Evolutionary conservation across 2,888 invertebrate species (phyloP).

Genomic region (Agonopterix arenella): DNA sequence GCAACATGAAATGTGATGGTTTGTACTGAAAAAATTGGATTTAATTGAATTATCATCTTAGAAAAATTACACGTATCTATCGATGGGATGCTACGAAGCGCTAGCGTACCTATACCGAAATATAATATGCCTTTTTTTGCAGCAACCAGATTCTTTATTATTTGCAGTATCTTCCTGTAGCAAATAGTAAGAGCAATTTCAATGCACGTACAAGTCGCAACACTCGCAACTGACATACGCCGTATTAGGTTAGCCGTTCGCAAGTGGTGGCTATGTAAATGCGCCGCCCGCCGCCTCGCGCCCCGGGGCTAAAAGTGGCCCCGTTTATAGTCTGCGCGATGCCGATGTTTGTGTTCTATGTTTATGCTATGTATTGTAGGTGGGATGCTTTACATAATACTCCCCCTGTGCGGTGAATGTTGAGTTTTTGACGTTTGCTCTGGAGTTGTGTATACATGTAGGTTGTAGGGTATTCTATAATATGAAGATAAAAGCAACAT

Average conservation of each 20-base stretch:
- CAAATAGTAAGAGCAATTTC: slow-evolving; percentile 26
- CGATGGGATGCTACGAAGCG: too few relatives aligned
- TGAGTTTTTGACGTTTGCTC: background rate
- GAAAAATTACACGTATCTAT: too few relatives aligned
- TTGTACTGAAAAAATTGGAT: too few relatives aligned
- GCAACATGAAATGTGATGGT: too few relatives aligned
- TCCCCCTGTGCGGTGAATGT: slow-evolving; percentile 2
- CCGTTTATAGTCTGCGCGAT: background rate
- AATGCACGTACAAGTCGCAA: slow-evolving; percentile 29
- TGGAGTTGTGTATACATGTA: background rate
- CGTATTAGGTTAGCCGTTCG: slow-evolving; percentile 45
- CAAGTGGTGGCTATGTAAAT: slow-evolving; percentile 53
- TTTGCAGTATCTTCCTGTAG: too few relatives aligned
- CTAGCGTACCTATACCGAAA: too few relatives aligned
- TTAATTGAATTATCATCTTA: too few relatives aligned
- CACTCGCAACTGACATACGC: slow-evolving; percentile 39
- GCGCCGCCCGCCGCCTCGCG: slow-evolving; percentile 13
- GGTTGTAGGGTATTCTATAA: too few relatives aligned
- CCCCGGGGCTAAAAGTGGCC: slow-evolving; percentile 9
- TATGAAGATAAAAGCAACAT: background rate
- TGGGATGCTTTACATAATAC: slow-evolving; percentile 34
- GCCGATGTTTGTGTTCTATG: slow-evolving; percentile 47
- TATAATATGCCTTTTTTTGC: too few relatives aligned
- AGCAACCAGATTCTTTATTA: too few relatives aligned
- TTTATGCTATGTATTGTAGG: slow-evolving; percentile 38